A percentile compares a stretch with the other conserved stretches of the same genome.
Evolutionary conservation across 2,113 vertebrate genomes (phyloP).

Genomic region (Mystacornis crossleyi): DNA sequence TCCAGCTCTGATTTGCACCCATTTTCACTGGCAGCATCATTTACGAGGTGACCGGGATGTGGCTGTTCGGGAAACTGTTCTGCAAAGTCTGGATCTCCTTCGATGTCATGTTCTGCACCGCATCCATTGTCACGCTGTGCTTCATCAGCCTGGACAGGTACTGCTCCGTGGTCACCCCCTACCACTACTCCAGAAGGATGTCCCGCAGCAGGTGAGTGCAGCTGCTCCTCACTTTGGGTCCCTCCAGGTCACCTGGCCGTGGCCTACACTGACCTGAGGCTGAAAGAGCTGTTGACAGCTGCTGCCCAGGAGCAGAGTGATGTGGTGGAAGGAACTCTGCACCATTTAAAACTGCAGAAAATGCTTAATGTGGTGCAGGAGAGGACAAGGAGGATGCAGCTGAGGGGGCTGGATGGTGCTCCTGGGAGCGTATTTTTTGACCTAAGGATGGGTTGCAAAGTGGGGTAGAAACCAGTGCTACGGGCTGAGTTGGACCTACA

Average conservation of each 20-base stretch:
- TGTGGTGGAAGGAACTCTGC: background rate
- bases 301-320: background rate
- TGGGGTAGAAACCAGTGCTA: background rate
- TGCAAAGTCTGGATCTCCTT: conserved; percentile 80
- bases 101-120: conserved; percentile 76
- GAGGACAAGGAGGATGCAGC: background rate
- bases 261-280: fast-evolving
- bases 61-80: conserved; percentile 73
- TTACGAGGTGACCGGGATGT: conserved; percentile 74
- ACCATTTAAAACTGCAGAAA: background rate
- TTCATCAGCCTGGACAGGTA: conserved; percentile 78
- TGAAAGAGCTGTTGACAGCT: background rate
- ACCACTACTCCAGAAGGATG: conserved; percentile 73
- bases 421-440: background rate
- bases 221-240: background rate
- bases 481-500: background rate
- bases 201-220: conserved; percentile 71
- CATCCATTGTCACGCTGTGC: conserved; percentile 73
- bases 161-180: conserved; percentile 72
- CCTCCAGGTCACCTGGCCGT: background rate
- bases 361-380: background rate
- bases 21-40: conserved; percentile 48
- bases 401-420: background rate
- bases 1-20: background rate
- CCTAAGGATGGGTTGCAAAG: background rate